Percentiles rank a stretch among this genome's conserved stretches.
phyloP scores from a whole-genome alignment of 2,888 invertebrate genomes.

The Eristalis tenax region DNA sequence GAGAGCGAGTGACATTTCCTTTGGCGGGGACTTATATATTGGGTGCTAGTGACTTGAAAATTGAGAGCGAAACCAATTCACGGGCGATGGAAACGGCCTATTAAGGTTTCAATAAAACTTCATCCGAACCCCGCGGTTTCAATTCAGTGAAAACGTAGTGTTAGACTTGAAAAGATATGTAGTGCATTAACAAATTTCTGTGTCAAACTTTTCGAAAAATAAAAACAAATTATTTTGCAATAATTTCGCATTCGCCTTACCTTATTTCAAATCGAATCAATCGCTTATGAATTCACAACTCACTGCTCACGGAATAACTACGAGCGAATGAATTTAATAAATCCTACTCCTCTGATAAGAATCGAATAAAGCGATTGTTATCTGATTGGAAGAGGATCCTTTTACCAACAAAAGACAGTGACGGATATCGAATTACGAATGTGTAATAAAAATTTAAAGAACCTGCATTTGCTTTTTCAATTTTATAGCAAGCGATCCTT shows the following conservation, averaged over 20 bases:
- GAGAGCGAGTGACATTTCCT: no score
- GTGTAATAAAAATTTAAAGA: constrained; percentile 40
- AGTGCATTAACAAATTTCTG: no score
- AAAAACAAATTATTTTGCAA: not conserved
- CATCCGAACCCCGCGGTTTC: no score
- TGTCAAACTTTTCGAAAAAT: not conserved
- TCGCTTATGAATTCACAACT: not conserved
- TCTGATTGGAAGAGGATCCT: constrained; percentile 9
- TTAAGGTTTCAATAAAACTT: no score
- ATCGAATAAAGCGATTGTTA: constrained; percentile 25
- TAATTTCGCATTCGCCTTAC: no score
- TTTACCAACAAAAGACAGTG: not conserved
- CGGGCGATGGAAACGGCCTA: no score
- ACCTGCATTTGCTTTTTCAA: constrained; percentile 37
- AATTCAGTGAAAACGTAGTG: no score
- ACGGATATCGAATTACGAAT: not conserved
- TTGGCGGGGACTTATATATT: no score
- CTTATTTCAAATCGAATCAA: no score
- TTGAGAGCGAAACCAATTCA: no score
- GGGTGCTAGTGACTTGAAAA: no score
- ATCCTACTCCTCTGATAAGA: constrained; percentile 21
- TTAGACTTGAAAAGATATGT: no score
- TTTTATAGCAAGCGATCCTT: constrained; percentile 54
- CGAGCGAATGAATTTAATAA: constrained; percentile 23
- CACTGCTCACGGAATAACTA: not conserved